Percentiles rank a stretch among this genome's conserved stretches.
phyloP scores from a whole-genome alignment of 2,888 invertebrate genomes.

The Cotesia congregata region DNA sequence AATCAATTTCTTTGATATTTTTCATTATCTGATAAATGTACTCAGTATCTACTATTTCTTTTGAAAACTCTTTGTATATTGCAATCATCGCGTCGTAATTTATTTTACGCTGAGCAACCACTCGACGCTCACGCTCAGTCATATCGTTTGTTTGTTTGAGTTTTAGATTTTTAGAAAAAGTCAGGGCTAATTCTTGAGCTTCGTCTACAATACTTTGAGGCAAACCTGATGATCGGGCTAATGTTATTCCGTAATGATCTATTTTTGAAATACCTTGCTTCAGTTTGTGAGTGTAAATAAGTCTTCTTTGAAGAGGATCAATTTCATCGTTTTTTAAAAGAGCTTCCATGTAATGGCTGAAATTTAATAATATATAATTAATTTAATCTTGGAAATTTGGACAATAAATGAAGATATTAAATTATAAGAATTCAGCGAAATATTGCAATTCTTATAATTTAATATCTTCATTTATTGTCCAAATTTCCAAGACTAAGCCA shows the following conservation, averaged over 20 bases:
- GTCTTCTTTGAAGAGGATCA: slow-evolving; percentile 63
- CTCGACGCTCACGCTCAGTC: neutral
- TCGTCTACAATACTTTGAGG: slow-evolving; percentile 74
- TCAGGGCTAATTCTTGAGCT: slow-evolving; percentile 72
- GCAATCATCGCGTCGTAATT: slow-evolving; percentile 45
- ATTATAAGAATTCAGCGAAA: too few species aligned
- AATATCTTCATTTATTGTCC: too few species aligned
- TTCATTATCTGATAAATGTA: slow-evolving; percentile 47
- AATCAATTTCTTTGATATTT: slow-evolving; percentile 34
- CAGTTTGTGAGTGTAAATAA: slow-evolving; percentile 78
- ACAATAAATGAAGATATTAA: too few species aligned
- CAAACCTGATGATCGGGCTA: slow-evolving; percentile 76
- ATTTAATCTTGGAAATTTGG: too few species aligned
- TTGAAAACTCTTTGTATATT: slow-evolving; percentile 48
- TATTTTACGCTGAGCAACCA: slow-evolving; percentile 33
- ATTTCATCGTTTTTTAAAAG: slow-evolving; percentile 64
- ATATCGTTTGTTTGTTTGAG: neutral
- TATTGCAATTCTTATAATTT: too few species aligned
- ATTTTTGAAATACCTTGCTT: slow-evolving; percentile 75
- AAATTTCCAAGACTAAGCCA: too few species aligned
- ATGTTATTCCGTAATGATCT: slow-evolving; percentile 77
- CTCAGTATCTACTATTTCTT: slow-evolving; percentile 42
- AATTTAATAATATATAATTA: slow-evolving; percentile 40
- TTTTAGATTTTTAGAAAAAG: slow-evolving; percentile 67
- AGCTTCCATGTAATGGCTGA: slow-evolving; percentile 69